Conservation (phyloP, 2,113 vertebrate genomes). For the Alexandromys fortis region DNA sequence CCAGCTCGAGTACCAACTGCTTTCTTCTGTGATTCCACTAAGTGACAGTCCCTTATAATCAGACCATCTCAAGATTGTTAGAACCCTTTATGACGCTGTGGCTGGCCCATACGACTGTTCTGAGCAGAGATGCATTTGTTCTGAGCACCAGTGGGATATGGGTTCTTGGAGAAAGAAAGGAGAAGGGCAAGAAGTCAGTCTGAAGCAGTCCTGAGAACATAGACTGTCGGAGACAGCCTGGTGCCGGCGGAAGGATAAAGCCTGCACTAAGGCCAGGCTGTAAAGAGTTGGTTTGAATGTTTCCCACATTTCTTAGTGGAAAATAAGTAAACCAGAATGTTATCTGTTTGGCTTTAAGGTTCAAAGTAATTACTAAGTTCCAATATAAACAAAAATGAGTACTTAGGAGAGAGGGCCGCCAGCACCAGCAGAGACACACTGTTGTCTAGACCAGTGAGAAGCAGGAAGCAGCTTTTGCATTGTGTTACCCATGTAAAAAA, state of each 20-base stretch:
- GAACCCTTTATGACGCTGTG: slow-evolving; percentile 2
- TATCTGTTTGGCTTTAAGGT: slow-evolving; percentile 59
- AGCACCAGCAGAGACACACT: neutral
- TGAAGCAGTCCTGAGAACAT: neutral
- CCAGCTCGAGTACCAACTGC: neutral
- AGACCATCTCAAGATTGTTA: slow-evolving; percentile 52
- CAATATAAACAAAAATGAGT: slow-evolving; percentile 48
- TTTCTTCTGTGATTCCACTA: slow-evolving; percentile 23
- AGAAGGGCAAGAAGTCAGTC: neutral
- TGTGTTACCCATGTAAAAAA: neutral
- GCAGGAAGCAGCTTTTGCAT: neutral
- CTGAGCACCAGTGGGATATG: neutral
- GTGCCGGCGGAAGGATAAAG: neutral
- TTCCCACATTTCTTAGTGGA: slow-evolving; percentile 39
- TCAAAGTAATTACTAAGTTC: slow-evolving; percentile 27
- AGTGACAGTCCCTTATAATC: neutral
- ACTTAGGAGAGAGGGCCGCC: neutral
- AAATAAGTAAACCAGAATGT: slow-evolving; percentile 49
- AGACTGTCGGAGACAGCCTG: neutral
- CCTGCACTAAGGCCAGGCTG: neutral
- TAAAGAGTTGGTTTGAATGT: neutral
- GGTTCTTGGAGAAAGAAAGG: slow-evolving; percentile 34
- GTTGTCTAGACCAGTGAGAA: neutral
- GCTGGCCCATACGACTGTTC: slow-evolving; percentile 12
- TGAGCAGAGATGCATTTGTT: slow-evolving; percentile 38